Conservation (phyloP, 1,140 invertebrate species). For the Chlorops oryzae region DNA sequence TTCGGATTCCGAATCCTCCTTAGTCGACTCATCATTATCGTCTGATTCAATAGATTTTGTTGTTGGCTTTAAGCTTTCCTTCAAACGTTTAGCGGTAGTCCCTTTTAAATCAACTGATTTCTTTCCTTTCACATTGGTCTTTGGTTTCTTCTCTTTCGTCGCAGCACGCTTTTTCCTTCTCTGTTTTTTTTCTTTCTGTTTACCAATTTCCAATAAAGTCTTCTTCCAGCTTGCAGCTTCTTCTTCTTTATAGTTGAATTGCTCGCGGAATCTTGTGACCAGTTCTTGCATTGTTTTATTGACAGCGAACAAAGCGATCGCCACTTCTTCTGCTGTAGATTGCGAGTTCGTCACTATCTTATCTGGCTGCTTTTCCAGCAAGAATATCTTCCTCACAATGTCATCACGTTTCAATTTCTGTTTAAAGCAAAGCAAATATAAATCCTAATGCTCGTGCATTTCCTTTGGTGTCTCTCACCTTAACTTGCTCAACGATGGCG, state of each 20-base stretch:
- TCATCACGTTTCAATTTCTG: slow-evolving; percentile 22
- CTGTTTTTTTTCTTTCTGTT: slow-evolving; percentile 28
- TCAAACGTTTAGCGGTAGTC: too few species aligned
- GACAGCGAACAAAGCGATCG: slow-evolving; percentile 29
- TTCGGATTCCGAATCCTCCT: neutral
- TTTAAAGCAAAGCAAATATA: neutral
- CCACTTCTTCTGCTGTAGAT: slow-evolving; percentile 34
- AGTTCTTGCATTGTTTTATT: slow-evolving; percentile 35
- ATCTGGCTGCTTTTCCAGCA: slow-evolving; percentile 25
- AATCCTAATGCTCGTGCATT: neutral
- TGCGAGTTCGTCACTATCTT: slow-evolving; percentile 32
- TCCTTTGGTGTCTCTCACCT: too few species aligned
- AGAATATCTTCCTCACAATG: slow-evolving; percentile 23
- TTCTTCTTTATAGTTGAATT: slow-evolving; percentile 19
- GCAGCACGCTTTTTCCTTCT: slow-evolving; percentile 27
- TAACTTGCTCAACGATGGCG: too few species aligned
- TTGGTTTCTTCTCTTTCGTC: slow-evolving; percentile 30
- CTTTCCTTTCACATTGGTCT: too few species aligned
- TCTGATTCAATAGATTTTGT: too few species aligned
- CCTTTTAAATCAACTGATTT: too few species aligned
- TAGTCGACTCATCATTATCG: slow-evolving; percentile 19
- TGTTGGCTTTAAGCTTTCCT: too few species aligned
- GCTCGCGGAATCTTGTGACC: slow-evolving; percentile 20
- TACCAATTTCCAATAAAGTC: slow-evolving; percentile 35
- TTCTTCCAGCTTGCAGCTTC: slow-evolving; percentile 28